Conservation (phyloP, 2,888 invertebrate genomes). For the Osedax frankpressi region DNA sequence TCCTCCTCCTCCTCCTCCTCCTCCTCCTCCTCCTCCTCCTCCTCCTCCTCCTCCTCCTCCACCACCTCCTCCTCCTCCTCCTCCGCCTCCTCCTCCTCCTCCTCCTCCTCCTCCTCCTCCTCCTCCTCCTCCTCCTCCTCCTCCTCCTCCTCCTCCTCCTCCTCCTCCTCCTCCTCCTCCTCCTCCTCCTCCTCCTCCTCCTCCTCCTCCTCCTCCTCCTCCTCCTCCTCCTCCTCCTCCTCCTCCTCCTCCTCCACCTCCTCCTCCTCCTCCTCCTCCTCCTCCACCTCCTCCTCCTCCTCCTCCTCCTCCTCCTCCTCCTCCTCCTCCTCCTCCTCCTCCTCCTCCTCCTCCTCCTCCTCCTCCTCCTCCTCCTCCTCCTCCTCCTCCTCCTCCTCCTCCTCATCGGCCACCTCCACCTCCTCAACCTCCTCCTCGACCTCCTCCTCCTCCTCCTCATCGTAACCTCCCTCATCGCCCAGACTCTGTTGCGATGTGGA, state of each 20-base stretch:
- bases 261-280: constrained; percentile 9
- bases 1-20: constrained; percentile 8
- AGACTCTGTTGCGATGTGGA: constrained; percentile 95
- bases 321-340: constrained; percentile 11
- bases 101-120: constrained; percentile 9
- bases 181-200: constrained; percentile 6
- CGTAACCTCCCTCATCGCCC: constrained; percentile 5
- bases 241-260: constrained; percentile 9
- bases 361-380: background rate
- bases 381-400: background rate
- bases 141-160: constrained; percentile 10
- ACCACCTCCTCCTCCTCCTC: constrained; percentile 6
- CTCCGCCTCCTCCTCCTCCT: constrained; percentile 6
- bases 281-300: constrained; percentile 1
- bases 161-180: background rate
- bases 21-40: constrained; percentile 5
- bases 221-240: constrained; percentile 12
- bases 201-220: constrained; percentile 9
- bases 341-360: background rate
- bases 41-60: constrained; percentile 4
- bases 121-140: constrained; percentile 9
- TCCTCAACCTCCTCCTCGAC: background rate
- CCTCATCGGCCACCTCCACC: background rate
- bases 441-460: background rate
- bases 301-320: constrained; percentile 1